Evolutionary conservation across 2,797 vertebrate species (phyloP).

Genomic region (Neosilurus mollespiculum): DNA sequence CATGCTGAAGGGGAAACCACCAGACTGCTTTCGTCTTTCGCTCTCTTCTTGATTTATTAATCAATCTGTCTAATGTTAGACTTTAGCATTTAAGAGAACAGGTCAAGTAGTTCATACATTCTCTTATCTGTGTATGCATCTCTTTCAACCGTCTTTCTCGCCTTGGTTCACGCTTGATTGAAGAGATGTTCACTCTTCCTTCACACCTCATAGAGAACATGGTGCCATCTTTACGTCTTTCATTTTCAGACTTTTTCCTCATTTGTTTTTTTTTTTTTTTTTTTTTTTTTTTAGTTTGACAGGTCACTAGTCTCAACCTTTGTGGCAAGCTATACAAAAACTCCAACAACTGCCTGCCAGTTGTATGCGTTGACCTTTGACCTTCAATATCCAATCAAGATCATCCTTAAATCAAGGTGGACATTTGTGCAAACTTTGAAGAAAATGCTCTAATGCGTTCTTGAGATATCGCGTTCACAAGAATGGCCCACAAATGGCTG

Average conservation of each 20-base stretch:
- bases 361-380: too few relatives aligned
- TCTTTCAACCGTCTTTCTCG: neutral
- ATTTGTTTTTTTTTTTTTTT: too few relatives aligned
- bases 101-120: slow-evolving; percentile 40
- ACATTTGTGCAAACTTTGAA: too few relatives aligned
- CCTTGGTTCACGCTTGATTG: neutral
- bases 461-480: too few relatives aligned
- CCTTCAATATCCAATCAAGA: too few relatives aligned
- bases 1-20: neutral
- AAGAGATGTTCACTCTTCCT: neutral
- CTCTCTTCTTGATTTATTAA: slow-evolving; percentile 25
- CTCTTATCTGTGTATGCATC: slow-evolving; percentile 14
- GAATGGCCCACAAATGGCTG: too few relatives aligned
- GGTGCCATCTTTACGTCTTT: neutral
- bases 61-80: slow-evolving; percentile 46
- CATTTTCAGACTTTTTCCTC: neutral
- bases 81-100: slow-evolving; percentile 51
- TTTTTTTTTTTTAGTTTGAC: too few relatives aligned
- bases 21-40: neutral
- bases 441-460: too few relatives aligned
- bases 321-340: neutral
- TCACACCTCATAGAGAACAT: neutral
- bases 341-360: too few relatives aligned
- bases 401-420: too few relatives aligned
- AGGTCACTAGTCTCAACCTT: neutral